Evolutionary conservation across 2,113 vertebrate genomes (phyloP), one percentile per base, ranked within the genome.

Genomic region (Scolopax mira): DNA sequence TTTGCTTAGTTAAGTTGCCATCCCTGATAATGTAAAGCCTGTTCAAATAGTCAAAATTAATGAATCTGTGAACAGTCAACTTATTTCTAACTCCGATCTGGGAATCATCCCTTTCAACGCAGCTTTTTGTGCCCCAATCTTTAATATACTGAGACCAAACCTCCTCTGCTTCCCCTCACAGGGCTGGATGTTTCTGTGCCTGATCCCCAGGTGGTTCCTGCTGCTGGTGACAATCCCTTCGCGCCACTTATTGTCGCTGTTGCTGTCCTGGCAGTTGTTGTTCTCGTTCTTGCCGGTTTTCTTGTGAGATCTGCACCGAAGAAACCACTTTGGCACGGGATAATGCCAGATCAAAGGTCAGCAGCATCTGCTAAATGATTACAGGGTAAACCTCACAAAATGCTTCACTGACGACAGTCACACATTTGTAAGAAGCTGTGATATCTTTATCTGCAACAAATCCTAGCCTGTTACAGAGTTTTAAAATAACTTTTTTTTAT

Each of bases 131-230:
- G 49, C n/a, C 28, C 39, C 41, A 25, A 27, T 51, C 58, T 69
- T 80, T n/a, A 19, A 42, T 11, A 28, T 1, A 17, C 13, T 18
- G 30, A 93, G 42, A 48, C 10, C 44, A 88, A 70, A 13, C 6
- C 4, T 13, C 10, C 31, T 0, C 8, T 72, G 19, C 49, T n/a
- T 89, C 62, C 17, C 11, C 13, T 88, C 8, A 1, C 13, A 78
- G 85, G 60, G 33, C 52, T 83, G 71, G 61, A 58, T 4, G 71
- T 37, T 28, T 60, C 85, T 13, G 16, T 10, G 9, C 35, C 69
- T 28, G 51, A 31, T 44, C 30, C 37, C 52, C 42, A 33, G 10
- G n/a, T 1, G 0, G 39, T 8, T 58, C 21, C 61, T 2, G 1
- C 30, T 44, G 54, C 16, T 51, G 81, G 22, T 41, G 64, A 22